Conservation (phyloP, 2,888 invertebrate genomes). For the Megastigmus dorsalis region DNA sequence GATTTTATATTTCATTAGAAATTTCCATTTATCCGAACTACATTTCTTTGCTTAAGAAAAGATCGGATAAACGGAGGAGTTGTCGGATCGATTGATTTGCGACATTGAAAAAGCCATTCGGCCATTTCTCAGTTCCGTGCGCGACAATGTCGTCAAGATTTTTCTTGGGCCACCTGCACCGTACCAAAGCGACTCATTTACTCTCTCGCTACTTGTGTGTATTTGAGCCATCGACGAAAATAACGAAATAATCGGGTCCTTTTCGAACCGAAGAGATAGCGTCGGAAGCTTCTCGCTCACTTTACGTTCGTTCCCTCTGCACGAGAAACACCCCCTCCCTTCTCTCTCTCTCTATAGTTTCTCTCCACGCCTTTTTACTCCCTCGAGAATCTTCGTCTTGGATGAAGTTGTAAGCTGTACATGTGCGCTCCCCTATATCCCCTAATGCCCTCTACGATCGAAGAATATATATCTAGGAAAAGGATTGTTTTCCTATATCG, state of each 20-base stretch:
- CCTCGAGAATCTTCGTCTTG: conserved; percentile 12
- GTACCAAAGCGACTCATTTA: not conserved
- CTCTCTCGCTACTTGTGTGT: not conserved
- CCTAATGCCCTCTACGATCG: not conserved
- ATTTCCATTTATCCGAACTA: too few relatives aligned
- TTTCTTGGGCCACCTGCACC: too few relatives aligned
- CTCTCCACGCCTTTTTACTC: conserved; percentile 1
- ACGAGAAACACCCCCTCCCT: too few relatives aligned
- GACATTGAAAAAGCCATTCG: too few relatives aligned
- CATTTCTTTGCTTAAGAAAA: too few relatives aligned
- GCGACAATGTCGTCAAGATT: too few relatives aligned
- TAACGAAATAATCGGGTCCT: conserved; percentile 14
- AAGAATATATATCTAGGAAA: conserved; percentile 15
- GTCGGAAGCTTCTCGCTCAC: not conserved
- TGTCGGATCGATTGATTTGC: too few relatives aligned
- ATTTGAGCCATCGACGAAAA: not conserved
- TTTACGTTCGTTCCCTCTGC: conserved; percentile 2
- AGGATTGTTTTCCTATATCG: too few relatives aligned
- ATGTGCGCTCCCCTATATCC: not conserved
- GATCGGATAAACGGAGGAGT: too few relatives aligned
- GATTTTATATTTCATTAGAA: too few relatives aligned
- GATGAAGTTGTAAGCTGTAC: conserved; percentile 8
- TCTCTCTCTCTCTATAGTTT: too few relatives aligned
- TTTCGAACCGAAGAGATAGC: conserved; percentile 3
- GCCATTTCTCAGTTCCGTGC: too few relatives aligned